phyloP scores from a whole-genome alignment of 2,113 vertebrate species.

The cat (Felis catus) region DNA sequence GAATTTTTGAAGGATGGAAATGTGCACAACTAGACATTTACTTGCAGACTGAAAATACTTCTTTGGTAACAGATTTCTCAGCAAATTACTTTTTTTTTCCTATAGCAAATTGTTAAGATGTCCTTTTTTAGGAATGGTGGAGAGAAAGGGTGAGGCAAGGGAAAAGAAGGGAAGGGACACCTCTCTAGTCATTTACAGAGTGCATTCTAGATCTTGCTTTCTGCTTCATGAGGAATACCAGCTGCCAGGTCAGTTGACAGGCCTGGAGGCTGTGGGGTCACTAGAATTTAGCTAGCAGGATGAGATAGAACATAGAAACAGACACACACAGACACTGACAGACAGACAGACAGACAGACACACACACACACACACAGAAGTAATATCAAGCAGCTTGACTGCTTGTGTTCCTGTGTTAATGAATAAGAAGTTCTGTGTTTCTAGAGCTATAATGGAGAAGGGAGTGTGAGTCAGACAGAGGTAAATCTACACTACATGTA shows the following conservation, averaged over 20 bases:
- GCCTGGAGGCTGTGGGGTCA: background rate
- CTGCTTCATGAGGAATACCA: background rate
- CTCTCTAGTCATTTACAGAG: slow-evolving; percentile 12
- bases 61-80: slow-evolving; percentile 54
- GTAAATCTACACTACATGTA: fast-evolving
- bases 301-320: background rate
- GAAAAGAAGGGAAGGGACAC: background rate
- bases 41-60: slow-evolving; percentile 56
- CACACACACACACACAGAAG: background rate
- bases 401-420: background rate
- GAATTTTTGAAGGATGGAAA: slow-evolving; percentile 67
- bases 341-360: background rate
- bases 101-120: background rate
- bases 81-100: background rate
- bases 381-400: background rate
- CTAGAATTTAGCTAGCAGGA: background rate
- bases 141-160: background rate
- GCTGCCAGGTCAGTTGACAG: background rate
- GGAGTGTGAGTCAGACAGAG: no score
- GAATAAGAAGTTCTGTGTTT: background rate
- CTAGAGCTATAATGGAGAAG: background rate
- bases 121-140: background rate
- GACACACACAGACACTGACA: background rate
- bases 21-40: slow-evolving; percentile 55
- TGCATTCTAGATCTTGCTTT: background rate